Conservation (phyloP, 30 jellyfish, hydroid and myxozoan genomes). For the Sanderia malayensis region DNA sequence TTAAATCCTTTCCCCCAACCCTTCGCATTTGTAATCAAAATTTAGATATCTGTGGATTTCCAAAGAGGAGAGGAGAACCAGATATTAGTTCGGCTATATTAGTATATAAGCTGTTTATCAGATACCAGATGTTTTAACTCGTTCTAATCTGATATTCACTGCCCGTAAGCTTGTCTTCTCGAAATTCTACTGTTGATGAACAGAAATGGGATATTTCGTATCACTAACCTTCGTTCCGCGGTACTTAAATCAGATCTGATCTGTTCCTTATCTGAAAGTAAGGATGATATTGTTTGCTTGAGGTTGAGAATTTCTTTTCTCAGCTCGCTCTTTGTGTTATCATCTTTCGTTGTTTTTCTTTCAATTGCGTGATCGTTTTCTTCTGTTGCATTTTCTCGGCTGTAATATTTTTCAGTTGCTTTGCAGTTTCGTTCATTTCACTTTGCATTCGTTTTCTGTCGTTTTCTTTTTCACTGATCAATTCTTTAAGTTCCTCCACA, state of each 20-base stretch:
- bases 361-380: constrained; percentile 21
- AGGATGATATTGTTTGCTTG: constrained; percentile 39
- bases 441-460: constrained; percentile 15
- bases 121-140: no score
- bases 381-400: constrained; percentile 31
- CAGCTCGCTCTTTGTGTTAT: constrained; percentile 37
- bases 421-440: constrained; percentile 31
- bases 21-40: no score
- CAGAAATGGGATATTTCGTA: no score
- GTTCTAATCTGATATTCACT: no score
- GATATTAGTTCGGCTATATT: no score
- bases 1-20: no score
- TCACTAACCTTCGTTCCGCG: constrained; percentile 41
- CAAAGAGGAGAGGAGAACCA: no score
- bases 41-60: no score
- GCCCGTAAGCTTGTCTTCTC: no score
- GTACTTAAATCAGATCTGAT: constrained; percentile 34
- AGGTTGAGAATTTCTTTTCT: constrained; percentile 40
- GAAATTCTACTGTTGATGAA: no score
- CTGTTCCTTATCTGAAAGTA: constrained; percentile 53
- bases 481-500: constrained; percentile 47
- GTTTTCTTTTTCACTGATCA: constrained; percentile 33
- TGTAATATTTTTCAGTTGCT: constrained; percentile 13
- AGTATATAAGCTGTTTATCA: no score
- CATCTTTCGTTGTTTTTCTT: constrained; percentile 51